Base-by-base conservation (phyloP, 2,888 invertebrate species). In the Melinopterus prodromus region DNA sequence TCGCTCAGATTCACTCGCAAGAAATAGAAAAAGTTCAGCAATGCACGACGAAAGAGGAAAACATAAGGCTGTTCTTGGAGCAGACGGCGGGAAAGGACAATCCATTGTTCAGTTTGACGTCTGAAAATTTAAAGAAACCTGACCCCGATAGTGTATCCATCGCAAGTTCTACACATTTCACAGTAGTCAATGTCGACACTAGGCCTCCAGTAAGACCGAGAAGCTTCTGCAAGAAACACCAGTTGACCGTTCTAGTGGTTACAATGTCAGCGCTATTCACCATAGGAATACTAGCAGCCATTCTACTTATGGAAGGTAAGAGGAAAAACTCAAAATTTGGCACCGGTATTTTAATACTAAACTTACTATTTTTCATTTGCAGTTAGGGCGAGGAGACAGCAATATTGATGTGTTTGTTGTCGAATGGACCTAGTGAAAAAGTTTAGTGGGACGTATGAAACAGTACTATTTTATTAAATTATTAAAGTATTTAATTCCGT, bases 151-250 rank as follows among this genome's bases (percentile, higher is more conserved):
- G 92, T 77, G 92, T 92, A 80, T 96, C 96, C 70, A 91, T 96
- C 81, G 96, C 96, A 78, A 96, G 96, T 90, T 96, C 96, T 81
- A 96, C 95, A 86, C 96, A 96, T 89, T 96, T 96, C 88, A 96
- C 96, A 12, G 95, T 96, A 79, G 94, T 96, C 81, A 96, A 96
- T 87, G 92, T 94, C 85, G 91, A 92, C 82, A 88, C 89, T 77
- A 92, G 93, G 86, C 90, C 91, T 71, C 84, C 84, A 80, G 85
- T 85, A 76, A 90, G 92, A 82, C 91, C 91, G 82, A 93, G 93
- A 86, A 92, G 92, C 83, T 95, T 95, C 88, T 96, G 95, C 88
- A 92, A 93, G 86, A 93, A 93, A 84, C 94, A 96, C 86, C 95
- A 96, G 90, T 92, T 96, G 84, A 95, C 96, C 79, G 94, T 96